Evolutionary conservation across 2,888 invertebrate genomes (phyloP).

Genomic region (Zygothrica quintamaculata): DNA sequence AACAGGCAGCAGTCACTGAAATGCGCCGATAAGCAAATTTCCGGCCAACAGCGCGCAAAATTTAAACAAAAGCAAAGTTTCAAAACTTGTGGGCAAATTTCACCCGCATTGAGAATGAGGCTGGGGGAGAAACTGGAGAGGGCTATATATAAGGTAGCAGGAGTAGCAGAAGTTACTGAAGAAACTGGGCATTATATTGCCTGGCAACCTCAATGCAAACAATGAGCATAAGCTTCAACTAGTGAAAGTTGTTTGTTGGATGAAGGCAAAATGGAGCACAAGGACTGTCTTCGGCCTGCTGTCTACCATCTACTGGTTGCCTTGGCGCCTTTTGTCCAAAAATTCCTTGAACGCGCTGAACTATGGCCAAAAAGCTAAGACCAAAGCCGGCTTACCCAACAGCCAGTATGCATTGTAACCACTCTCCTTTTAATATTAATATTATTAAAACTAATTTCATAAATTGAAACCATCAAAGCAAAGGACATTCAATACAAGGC

Average conservation of each 20-base stretch:
- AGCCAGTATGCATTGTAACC: slow-evolving; percentile 37
- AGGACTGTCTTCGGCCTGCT: background rate
- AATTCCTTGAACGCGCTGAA: slow-evolving; percentile 60
- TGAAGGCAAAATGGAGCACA: background rate
- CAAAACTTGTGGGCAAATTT: slow-evolving; percentile 63
- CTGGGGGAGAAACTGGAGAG: background rate
- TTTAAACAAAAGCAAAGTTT: slow-evolving; percentile 77
- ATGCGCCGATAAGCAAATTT: slow-evolving; percentile 78
- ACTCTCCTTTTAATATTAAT: slow-evolving; percentile 66
- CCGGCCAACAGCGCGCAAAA: slow-evolving; percentile 65
- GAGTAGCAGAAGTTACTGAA: background rate
- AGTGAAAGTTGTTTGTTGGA: slow-evolving; percentile 43
- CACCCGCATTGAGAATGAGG: slow-evolving; percentile 14
- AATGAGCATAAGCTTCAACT: slow-evolving; percentile 66
- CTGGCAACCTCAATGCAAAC: slow-evolving; percentile 54
- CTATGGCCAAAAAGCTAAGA: slow-evolving; percentile 68
- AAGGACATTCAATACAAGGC: slow-evolving; percentile 8
- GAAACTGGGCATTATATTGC: slow-evolving; percentile 45
- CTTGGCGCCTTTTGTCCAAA: slow-evolving; percentile 70
- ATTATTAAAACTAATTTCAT: slow-evolving; percentile 78
- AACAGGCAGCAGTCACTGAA: slow-evolving; percentile 56
- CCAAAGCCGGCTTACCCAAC: slow-evolving; percentile 69
- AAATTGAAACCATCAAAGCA: slow-evolving; percentile 53
- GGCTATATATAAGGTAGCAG: too few species aligned
- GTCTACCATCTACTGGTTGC: slow-evolving; percentile 47